A percentile compares a stretch with the other conserved stretches of the same genome.
phyloP scores from a whole-genome alignment of 2,113 vertebrate species.

The Gymnobelideus leadbeateri region DNA sequence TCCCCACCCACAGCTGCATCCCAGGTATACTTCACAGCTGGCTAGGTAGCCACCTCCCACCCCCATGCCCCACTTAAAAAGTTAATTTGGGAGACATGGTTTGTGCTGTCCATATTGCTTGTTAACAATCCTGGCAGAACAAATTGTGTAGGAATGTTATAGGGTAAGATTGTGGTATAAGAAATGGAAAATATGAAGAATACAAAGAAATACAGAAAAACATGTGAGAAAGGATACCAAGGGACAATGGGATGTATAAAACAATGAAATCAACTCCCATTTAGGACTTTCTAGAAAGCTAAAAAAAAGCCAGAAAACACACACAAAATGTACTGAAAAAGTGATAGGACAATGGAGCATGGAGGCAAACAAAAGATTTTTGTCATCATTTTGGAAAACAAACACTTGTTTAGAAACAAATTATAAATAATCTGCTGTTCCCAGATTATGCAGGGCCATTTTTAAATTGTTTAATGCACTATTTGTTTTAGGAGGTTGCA shows the following conservation, averaged over 20 bases:
- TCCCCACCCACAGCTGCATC: not conserved
- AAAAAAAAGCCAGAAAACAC: not conserved
- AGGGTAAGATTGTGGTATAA: not conserved
- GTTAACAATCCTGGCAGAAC: not conserved
- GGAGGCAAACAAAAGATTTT: not conserved
- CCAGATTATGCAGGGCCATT: not conserved
- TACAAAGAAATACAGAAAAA: constrained; percentile 1
- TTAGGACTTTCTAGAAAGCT: not conserved
- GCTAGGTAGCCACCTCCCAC: not conserved
- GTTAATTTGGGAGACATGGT: not conserved
- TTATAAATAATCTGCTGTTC: not conserved
- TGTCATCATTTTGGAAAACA: not conserved
- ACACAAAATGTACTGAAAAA: not conserved
- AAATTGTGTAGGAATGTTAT: not conserved
- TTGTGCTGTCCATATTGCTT: not conserved
- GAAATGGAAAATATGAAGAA: not conserved
- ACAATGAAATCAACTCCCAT: not conserved
- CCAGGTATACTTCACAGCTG: not conserved
- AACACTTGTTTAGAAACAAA: not conserved
- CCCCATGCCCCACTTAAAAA: not conserved
- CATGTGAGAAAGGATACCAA: not conserved
- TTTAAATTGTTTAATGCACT: not conserved
- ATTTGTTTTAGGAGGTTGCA: not conserved
- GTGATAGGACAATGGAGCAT: not conserved
- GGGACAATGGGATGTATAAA: not conserved